Base-by-base conservation (phyloP, 2,797 vertebrate species). In the Manis javanica region DNA sequence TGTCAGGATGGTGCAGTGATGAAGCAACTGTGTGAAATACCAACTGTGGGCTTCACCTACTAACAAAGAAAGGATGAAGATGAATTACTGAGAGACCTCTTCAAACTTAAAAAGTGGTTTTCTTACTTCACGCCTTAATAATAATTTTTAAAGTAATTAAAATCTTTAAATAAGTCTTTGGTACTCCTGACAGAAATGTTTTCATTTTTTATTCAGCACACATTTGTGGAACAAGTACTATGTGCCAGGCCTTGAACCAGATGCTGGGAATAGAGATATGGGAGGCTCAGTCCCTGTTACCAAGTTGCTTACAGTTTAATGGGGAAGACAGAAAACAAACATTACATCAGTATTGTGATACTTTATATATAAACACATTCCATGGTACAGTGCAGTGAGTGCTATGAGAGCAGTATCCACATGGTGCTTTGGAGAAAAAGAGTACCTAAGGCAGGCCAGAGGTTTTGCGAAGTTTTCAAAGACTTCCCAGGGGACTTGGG, bases 61-160 rank as follows among this genome's bases (percentile, higher is more conserved):
- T 96, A 26, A 51, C 87, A 42, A 87, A 37, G 55, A 92, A 89
- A 37, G 31, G 11, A 5, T 84, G 29, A 85, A 85, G 69, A 46
- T 79, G 81, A 97, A 37, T 85, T 71, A 71, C 34, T 86, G 19
- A 91, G 68, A 82, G 37, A 61, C 16, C 5, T 49, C 16, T 79
- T 88, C 86, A 42, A 39, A 51, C 16, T 72, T 96, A 34, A 42
- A 66, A 79, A 95, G 5, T 34, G 87, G 46, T 55, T 55, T 87
- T 74, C 59, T 53, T 75, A 39, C 39, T 94, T 83, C 59, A 78
- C 42, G 13, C 24, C 69, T 96, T 85, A 93, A 66, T 95, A 91
- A 88, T 91, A 26, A 77, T 51, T 94, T 92, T 37, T 87, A 88
- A 94, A 88, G 34, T 81, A 94, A 87, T 53, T 39, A 83, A 89